phyloP scores from a whole-genome alignment of 2,113 vertebrate genomes.

The Mustela lutreola region DNA sequence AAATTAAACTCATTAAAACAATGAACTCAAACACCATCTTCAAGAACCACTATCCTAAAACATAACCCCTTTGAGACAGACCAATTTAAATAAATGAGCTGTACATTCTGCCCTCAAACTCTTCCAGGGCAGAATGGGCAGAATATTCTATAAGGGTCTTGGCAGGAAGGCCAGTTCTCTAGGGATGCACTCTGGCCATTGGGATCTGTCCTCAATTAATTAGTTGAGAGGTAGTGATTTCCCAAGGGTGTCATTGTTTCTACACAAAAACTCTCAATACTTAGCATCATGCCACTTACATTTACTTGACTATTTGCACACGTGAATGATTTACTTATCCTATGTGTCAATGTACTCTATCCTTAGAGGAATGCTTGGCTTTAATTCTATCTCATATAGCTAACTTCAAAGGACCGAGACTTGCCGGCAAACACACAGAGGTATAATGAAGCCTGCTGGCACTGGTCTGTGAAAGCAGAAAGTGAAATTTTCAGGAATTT shows the following conservation, averaged over 20 bases:
- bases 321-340: not conserved
- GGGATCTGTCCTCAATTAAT: constrained; percentile 55
- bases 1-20: constrained; percentile 63
- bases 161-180: not conserved
- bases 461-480: not conserved
- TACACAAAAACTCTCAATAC: constrained; percentile 22
- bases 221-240: constrained; percentile 59
- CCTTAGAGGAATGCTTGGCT: not conserved
- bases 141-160: constrained; percentile 23
- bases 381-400: constrained; percentile 4
- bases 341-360: constrained; percentile 9
- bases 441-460: not conserved
- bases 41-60: constrained; percentile 32
- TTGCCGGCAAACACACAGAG: constrained; percentile 3
- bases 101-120: not conserved
- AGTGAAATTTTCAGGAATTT: constrained; percentile 32
- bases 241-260: not conserved
- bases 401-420: not conserved
- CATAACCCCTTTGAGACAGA: not conserved
- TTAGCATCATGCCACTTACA: constrained; percentile 39
- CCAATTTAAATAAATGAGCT: constrained; percentile 34
- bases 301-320: constrained; percentile 6
- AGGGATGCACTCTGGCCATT: not conserved
- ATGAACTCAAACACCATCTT: constrained; percentile 52
- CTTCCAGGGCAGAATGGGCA: constrained; percentile 1